Percentiles rank a stretch among this genome's conserved stretches.
Conservation (phyloP, 1,140 invertebrate genomes). For the Dufourea novaeangliae region DNA sequence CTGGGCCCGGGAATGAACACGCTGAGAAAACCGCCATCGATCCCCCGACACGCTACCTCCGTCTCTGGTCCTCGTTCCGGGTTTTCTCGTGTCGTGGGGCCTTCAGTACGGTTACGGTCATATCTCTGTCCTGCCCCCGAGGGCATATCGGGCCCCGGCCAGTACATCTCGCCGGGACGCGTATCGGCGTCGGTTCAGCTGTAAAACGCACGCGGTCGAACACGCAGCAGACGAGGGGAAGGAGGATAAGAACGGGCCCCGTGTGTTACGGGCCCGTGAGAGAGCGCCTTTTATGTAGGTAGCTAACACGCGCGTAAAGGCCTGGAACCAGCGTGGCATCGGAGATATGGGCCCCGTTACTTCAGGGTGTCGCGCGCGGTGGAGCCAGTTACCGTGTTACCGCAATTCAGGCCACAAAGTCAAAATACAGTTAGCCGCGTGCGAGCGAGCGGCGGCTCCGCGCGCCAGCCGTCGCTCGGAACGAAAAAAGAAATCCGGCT, state of each 20-base stretch:
- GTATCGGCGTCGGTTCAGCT: neutral
- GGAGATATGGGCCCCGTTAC: slow-evolving; percentile 78
- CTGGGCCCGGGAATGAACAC: slow-evolving; percentile 59
- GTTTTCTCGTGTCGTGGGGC: neutral
- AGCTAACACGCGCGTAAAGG: slow-evolving; percentile 69
- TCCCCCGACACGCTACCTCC: slow-evolving; percentile 18
- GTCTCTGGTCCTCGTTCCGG: neutral
- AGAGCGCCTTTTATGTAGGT: slow-evolving; percentile 74
- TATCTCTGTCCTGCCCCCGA: neutral
- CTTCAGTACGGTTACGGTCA: neutral
- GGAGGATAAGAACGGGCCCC: too few relatives aligned
- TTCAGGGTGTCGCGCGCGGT: slow-evolving; percentile 78
- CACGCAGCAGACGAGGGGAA: too few relatives aligned
- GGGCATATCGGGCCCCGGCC: too few relatives aligned
- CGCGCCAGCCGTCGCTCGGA: too few relatives aligned
- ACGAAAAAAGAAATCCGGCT: slow-evolving; percentile 68
- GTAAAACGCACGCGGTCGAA: neutral
- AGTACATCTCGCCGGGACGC: too few relatives aligned
- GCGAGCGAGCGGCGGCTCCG: slow-evolving; percentile 42
- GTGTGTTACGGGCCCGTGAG: slow-evolving; percentile 31
- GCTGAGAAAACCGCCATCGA: slow-evolving; percentile 38
- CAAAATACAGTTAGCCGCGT: slow-evolving; percentile 82
- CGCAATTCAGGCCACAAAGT: slow-evolving; percentile 83
- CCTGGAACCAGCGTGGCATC: slow-evolving; percentile 68
- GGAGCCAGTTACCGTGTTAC: slow-evolving; percentile 82